These are phyloP conservation scores for Sminthopsis crassicaudata DNA, from an alignment of 2,113 vertebrate species.

Conservation along the genomic window DNA sequence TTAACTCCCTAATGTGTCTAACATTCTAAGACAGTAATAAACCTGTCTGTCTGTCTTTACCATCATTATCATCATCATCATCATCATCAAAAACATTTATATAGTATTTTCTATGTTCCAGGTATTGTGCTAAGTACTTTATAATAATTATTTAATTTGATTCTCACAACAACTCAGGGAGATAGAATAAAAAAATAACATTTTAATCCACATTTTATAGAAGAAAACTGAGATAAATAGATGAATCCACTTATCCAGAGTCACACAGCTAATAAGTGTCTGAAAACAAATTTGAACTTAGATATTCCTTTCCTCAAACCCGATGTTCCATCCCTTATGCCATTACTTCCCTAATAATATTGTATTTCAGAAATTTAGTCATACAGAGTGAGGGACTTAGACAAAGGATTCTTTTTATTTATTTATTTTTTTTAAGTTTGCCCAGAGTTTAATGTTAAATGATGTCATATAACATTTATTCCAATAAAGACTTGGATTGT, in stretches of 20 bases:
- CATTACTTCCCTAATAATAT: not conserved
- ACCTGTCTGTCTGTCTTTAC: not conserved
- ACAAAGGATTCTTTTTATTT: too few species aligned
- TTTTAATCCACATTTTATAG: not conserved
- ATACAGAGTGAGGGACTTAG: not conserved
- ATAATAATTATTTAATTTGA: not conserved
- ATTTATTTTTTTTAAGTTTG: not conserved
- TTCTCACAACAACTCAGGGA: not conserved
- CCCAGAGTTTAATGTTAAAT: too few species aligned
- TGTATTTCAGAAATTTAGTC: not conserved
- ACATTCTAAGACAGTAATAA: not conserved
- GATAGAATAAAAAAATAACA: not conserved
- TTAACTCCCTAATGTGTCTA: not conserved
- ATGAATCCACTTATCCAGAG: too few species aligned
- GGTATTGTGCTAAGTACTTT: not conserved
- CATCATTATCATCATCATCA: too few species aligned
- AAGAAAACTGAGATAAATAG: not conserved
- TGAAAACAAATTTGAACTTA: not conserved
- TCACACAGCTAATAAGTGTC: not conserved
- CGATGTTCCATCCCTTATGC: not conserved
- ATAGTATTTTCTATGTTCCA: not conserved
- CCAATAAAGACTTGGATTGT: too few species aligned
- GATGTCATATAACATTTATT: too few species aligned
- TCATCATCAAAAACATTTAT: not conserved
- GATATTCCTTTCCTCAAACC: not conserved